Percentiles rank a stretch among this genome's conserved stretches.
phyloP scores from a whole-genome alignment of 1,140 invertebrate species.

The Maniola jurtina region DNA sequence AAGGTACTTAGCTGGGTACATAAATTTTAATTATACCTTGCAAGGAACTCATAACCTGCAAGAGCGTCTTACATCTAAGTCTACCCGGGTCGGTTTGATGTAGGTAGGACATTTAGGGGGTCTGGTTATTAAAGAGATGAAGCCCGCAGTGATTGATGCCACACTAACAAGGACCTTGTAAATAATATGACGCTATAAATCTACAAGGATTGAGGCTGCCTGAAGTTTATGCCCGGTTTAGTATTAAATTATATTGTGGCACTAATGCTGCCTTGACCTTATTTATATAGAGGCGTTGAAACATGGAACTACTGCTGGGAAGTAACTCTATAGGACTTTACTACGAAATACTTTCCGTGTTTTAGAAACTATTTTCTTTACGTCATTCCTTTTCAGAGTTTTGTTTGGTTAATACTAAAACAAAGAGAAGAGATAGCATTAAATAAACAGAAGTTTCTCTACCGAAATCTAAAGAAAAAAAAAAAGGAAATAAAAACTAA shows the following conservation, averaged over 20 bases:
- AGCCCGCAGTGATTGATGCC: conserved; percentile 31
- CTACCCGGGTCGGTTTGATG: conserved; percentile 20
- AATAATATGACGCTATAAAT: conserved; percentile 31
- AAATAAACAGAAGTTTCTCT: no score
- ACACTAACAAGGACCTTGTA: conserved; percentile 23
- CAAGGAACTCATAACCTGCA: conserved; percentile 11
- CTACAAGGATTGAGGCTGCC: conserved; percentile 20
- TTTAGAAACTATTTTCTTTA: no score
- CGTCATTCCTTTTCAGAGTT: no score
- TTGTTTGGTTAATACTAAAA: no score
- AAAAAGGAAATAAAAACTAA: no score
- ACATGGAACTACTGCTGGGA: no score
- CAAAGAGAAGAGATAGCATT: no score
- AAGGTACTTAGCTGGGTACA: no score
- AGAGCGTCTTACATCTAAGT: conserved; percentile 18
- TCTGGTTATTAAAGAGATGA: conserved; percentile 29
- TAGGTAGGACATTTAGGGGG: conserved; percentile 27
- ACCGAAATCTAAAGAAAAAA: no score
- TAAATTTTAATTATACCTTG: neutral
- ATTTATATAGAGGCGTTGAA: no score
- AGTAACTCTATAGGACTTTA: no score
- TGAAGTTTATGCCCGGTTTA: conserved; percentile 19
- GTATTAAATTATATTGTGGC: neutral
- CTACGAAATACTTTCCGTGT: no score
- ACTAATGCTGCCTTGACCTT: neutral